These are phyloP conservation scores for Teleiodes luculella DNA, from an alignment of 2,888 invertebrate genomes.

Conservation along the genomic window DNA sequence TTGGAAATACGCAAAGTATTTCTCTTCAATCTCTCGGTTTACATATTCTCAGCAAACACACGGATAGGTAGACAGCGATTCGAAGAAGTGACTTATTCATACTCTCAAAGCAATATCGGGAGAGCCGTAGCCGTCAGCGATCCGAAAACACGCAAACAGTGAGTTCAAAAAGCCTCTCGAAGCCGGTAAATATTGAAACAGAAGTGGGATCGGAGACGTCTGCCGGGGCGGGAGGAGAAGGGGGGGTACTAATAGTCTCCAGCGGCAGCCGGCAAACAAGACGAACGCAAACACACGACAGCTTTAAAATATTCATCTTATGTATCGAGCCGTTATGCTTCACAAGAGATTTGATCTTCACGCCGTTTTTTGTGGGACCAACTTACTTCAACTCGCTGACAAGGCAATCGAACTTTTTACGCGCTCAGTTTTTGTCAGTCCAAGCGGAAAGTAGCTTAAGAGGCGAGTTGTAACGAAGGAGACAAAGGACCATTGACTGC, in stretches of 20 bases:
- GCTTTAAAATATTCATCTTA: constrained; percentile 67
- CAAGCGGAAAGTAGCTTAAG: neutral
- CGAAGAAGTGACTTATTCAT: constrained; percentile 71
- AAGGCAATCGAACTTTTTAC: constrained; percentile 9
- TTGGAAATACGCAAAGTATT: constrained; percentile 33
- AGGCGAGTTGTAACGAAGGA: constrained; percentile 1
- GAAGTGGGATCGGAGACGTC: constrained; percentile 76
- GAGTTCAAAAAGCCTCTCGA: constrained; percentile 77
- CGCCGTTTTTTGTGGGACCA: constrained; percentile 8
- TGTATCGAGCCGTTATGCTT: constrained; percentile 50
- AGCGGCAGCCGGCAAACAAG: constrained; percentile 74
- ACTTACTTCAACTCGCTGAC: constrained; percentile 6
- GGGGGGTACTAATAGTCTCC: constrained; percentile 73
- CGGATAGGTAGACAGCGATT: constrained; percentile 51
- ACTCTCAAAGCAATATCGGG: constrained; percentile 72
- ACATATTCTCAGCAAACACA: constrained; percentile 56
- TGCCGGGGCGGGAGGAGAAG: constrained; percentile 39
- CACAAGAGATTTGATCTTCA: constrained; percentile 32
- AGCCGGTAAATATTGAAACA: constrained; percentile 78
- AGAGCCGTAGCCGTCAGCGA: constrained; percentile 70
- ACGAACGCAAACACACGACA: constrained; percentile 62
- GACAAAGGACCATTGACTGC: constrained; percentile 8
- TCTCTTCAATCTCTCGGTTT: constrained; percentile 48
- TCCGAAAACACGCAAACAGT: constrained; percentile 77
- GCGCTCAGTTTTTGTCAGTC: neutral